These are phyloP conservation scores for Herminia tarsipennalis DNA, from an alignment of 2,888 invertebrate genomes.

Conservation along the genomic window DNA sequence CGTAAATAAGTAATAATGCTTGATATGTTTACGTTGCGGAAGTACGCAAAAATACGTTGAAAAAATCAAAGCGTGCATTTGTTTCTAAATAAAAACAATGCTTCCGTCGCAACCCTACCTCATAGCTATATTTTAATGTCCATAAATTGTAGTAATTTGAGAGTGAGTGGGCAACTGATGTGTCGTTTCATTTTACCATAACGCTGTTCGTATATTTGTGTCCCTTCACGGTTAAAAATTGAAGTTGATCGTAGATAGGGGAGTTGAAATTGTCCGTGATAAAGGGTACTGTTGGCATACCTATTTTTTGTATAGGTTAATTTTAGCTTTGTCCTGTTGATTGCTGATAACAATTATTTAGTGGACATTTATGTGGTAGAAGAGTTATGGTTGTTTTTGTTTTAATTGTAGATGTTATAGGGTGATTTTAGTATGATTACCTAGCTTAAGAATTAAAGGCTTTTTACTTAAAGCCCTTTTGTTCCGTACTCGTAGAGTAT, in stretches of 20 bases:
- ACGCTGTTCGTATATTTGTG: not conserved
- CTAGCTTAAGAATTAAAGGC: too few relatives aligned
- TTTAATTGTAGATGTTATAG: not conserved
- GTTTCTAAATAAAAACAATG: too few relatives aligned
- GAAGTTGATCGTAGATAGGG: slow-evolving; percentile 27
- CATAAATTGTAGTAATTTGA: slow-evolving; percentile 47
- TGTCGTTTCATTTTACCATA: slow-evolving; percentile 32
- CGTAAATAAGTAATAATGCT: too few relatives aligned
- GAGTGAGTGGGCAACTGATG: slow-evolving; percentile 28
- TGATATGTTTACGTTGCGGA: too few relatives aligned
- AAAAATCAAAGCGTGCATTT: not conserved
- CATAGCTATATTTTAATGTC: slow-evolving; percentile 41
- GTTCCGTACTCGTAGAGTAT: too few relatives aligned
- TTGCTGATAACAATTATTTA: not conserved
- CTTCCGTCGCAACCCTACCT: slow-evolving; percentile 27
- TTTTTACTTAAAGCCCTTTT: too few relatives aligned
- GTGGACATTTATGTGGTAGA: not conserved
- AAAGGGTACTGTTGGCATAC: slow-evolving; percentile 3
- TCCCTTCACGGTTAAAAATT: slow-evolving; percentile 23
- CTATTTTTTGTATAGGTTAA: slow-evolving; percentile 8
- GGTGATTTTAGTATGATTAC: too few relatives aligned
- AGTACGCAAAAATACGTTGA: too few relatives aligned
- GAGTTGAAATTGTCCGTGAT: slow-evolving; percentile 18
- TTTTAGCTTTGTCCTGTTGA: slow-evolving; percentile 9
- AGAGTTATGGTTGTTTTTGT: not conserved